Base-by-base conservation (phyloP, 37 sponge, comb jelly and placozoan species). In the Spongilla lacustris region DNA sequence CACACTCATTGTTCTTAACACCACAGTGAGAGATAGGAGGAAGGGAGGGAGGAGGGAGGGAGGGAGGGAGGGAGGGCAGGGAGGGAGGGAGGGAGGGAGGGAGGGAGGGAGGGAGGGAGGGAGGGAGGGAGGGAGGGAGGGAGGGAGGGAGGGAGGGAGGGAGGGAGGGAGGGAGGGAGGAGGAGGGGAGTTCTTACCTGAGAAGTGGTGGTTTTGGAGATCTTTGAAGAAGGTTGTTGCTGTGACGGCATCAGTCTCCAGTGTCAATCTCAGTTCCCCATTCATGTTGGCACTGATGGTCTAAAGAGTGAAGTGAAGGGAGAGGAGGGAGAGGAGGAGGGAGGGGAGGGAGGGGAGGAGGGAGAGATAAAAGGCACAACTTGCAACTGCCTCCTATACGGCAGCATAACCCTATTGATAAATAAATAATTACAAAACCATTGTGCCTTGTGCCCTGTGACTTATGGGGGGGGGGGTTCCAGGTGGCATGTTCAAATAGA, bases 171-270 rank as follows among this genome's bases (percentile, higher is more conserved):
- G 58, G 58, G 58, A 17, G 58, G n/a, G 32, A 27, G 85, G 33
- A 11, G n/a, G 24, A 37, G 21, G 13, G 41, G 76, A 23, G 50
- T 2, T 4, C 11, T 0, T 50, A 91, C 91, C 87, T 58, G 58
- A 58, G 73, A 94, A 94, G 25, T 66, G 76, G 67, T 94, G 96
- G 80, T 93, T 95, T 33, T 84, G 87, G 21, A 98, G 87, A 24
- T 95, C 93, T 74, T 91, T 93, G 85, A 92, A 98, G 79, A 84
- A 88, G 11, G 94, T 93, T 28, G 87, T 90, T 5, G 78, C 96
- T 2, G 96, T 69, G 17, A 95, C 98, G 0, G 50, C 85, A 28
- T 95, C 96, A 0, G 94, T 93, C 67, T 95, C 92, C 36, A 95
- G 76, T 66, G 80, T 76, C 13, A 98, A 27, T 74, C 74, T 80